These are phyloP conservation scores for Maconellicoccus hirsutus DNA, from an alignment of 1,140 invertebrate genomes.

Conservation along the genomic window DNA sequence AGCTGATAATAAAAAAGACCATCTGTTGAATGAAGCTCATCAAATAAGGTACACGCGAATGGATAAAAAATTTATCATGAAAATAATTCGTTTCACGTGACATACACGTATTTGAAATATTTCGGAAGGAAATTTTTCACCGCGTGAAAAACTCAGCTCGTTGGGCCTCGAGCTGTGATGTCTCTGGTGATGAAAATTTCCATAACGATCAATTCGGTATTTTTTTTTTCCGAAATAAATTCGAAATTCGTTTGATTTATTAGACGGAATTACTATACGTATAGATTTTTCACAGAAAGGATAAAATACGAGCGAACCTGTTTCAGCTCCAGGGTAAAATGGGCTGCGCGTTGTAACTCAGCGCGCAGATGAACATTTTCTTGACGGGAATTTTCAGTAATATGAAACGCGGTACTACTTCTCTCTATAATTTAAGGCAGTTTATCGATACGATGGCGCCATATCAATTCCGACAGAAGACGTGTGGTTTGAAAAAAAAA, in stretches of 20 bases:
- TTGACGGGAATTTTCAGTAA: constrained; percentile 21
- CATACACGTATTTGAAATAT: no score
- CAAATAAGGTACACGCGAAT: no score
- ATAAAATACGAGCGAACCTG: constrained; percentile 16
- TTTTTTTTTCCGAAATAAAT: background rate
- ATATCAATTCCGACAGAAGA: constrained; percentile 22
- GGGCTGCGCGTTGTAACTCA: background rate
- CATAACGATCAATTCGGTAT: background rate
- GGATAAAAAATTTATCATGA: no score
- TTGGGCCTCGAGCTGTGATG: no score
- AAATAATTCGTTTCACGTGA: no score
- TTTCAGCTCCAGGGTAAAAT: constrained; percentile 17
- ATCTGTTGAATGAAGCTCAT: no score
- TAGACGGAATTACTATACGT: background rate
- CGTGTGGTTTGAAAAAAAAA: constrained; percentile 16
- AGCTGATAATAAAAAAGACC: no score
- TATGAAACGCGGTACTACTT: constrained; percentile 17
- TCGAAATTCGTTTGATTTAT: background rate
- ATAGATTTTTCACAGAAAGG: background rate
- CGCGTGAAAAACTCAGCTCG: no score
- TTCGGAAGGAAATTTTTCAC: no score
- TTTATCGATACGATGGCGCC: constrained; percentile 19
- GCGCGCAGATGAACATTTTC: constrained; percentile 20
- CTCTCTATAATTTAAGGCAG: constrained; percentile 22
- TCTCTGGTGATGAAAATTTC: background rate